Percentiles rank a stretch among this genome's conserved stretches.
Conservation (phyloP, 2,797 vertebrate genomes). For the Rallus crepitans region DNA sequence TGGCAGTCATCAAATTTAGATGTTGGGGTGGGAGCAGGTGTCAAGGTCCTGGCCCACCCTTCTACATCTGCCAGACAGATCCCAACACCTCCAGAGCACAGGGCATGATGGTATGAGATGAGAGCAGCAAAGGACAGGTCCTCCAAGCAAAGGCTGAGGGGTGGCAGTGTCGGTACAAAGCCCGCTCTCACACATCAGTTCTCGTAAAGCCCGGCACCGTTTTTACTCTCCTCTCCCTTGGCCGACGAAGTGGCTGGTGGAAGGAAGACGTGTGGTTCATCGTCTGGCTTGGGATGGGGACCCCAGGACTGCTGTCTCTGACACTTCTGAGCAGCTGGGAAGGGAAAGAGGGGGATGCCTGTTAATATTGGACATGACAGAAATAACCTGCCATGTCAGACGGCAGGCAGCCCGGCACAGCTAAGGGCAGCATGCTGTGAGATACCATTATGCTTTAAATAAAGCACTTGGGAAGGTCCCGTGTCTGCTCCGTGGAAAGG, state of each 20-base stretch:
- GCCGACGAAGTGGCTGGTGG: neutral
- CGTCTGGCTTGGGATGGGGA: neutral
- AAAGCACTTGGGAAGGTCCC: neutral
- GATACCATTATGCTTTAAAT: neutral
- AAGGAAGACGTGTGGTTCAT: neutral
- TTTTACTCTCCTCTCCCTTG: neutral
- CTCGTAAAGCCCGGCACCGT: neutral
- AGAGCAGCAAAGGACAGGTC: neutral
- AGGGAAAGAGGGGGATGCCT: neutral
- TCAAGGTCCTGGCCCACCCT: neutral
- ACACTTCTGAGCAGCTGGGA: conserved; percentile 54
- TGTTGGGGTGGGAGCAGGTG: neutral
- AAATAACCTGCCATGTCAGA: conserved; percentile 28
- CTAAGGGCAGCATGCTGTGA: neutral
- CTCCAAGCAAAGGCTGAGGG: neutral
- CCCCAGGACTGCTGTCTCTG: neutral
- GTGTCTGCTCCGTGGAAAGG: neutral
- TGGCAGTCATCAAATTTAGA: neutral
- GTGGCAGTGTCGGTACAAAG: neutral
- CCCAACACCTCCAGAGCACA: neutral
- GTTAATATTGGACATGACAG: neutral
- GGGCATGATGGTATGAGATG: neutral
- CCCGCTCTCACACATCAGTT: neutral
- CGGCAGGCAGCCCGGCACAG: neutral
- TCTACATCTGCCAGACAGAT: neutral